Base-by-base conservation (phyloP, 2,797 vertebrate genomes). In the Salmo trutta region DNA sequence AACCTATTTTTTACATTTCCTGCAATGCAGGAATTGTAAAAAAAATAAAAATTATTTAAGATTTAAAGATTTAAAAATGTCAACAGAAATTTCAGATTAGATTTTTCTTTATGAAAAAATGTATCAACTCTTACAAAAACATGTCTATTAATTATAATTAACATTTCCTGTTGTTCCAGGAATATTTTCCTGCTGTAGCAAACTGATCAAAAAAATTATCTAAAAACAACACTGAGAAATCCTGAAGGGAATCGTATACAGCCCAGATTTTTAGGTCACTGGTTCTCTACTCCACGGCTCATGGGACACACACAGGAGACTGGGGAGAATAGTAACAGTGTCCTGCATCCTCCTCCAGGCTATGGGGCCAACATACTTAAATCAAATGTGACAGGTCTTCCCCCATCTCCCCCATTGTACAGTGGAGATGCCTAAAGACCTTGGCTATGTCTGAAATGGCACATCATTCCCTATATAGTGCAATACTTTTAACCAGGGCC, bases 251-350 rank as follows among this genome's bases (percentile, higher is more conserved):
- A 68, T 14, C 10, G 12, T 65, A 36, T 17, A 27, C 33, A 33
- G 74, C 56, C 29, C 66, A 53, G 17, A 5, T 4, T 62, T 62
- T 16, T 77, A 67, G 51, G 71, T 76, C 24, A 47, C 27, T 74
- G 16, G 47, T 73, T 67, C 62, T 85, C 77, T 80, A 15, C 66
- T 52, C 65, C 72, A 81, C 82, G 69, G 27, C 78, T 82, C 52
- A 66, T 69, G 65, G 78, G 80, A 86, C 85, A 71, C 41, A 47
- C 41, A 47, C 41, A 47, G 8, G 41, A 47, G 41, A 12, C 41
- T 79, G 84, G 79, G 75, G 75, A 81, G 72, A 86, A 81, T 47
- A 79, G 79, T 79, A 85, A 70, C 79, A 83, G 77, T 78, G 47
- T 24, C 73, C 62, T 27, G 51, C 17, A 77, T 79, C 59, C 74